Evolutionary conservation across 2,888 invertebrate species (phyloP).

Genomic region (Aphelenchoides bicaudatus): DNA sequence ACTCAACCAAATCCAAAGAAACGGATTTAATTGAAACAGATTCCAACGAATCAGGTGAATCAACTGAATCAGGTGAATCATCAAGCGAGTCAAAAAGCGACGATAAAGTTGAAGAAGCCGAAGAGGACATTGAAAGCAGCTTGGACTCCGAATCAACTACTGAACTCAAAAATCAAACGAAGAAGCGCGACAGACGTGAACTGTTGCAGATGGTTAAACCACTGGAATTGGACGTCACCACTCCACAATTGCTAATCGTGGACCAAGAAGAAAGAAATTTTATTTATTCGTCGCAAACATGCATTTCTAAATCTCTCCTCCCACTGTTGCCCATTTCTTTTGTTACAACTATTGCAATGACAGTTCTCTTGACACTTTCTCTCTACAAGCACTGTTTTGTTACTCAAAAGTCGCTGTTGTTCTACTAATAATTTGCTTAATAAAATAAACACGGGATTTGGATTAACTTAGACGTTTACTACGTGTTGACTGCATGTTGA

Average conservation of each 20-base stretch:
- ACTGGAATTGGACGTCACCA: constrained; percentile 51
- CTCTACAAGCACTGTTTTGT: not conserved
- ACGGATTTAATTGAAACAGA: too few species aligned
- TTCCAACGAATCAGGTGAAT: too few species aligned
- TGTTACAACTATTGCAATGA: not conserved
- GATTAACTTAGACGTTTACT: too few species aligned
- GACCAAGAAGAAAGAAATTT: constrained; percentile 40
- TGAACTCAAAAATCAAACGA: not conserved
- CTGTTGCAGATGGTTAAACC: not conserved
- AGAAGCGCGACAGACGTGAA: not conserved
- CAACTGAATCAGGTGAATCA: too few species aligned
- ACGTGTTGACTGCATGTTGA: too few species aligned
- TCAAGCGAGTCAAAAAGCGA: not conserved
- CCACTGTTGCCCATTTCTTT: constrained; percentile 4
- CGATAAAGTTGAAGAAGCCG: not conserved
- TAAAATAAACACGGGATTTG: too few species aligned
- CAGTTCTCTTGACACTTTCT: not conserved
- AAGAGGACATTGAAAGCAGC: not conserved
- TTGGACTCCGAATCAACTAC: not conserved
- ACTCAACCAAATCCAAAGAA: too few species aligned
- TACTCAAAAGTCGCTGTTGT: not conserved
- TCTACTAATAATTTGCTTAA: constrained; percentile 1
- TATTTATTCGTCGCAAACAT: not conserved
- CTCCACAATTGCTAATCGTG: constrained; percentile 49
- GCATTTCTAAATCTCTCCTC: not conserved